Conservation (phyloP, 2,113 vertebrate genomes). For the Scomber japonicus region DNA sequence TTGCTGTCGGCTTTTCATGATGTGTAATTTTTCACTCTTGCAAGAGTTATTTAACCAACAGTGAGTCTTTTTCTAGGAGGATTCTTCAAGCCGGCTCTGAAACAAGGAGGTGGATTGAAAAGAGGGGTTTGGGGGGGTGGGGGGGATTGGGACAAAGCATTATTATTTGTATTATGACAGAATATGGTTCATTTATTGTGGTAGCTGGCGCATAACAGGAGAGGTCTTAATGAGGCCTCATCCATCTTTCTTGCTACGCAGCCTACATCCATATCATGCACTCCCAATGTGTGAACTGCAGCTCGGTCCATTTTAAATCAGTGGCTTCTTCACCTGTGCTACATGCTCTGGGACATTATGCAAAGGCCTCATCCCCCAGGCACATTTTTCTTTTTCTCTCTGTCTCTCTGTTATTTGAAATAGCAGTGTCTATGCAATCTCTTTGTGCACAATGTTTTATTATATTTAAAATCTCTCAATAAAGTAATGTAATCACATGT, state of each 20-base stretch:
- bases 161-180: conserved; percentile 66
- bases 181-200: conserved; percentile 65
- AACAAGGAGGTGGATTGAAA: not conserved
- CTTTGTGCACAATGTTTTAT: too few relatives aligned
- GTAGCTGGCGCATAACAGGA: conserved; percentile 39
- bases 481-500: conserved; percentile 55
- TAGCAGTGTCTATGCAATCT: too few relatives aligned
- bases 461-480: too few relatives aligned
- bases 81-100: conserved; percentile 20
- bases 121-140: not conserved
- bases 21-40: not conserved
- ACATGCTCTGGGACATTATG: conserved; percentile 78
- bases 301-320: conserved; percentile 74
- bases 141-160: conserved; percentile 50
- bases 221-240: conserved; percentile 60
- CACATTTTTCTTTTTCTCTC: too few relatives aligned
- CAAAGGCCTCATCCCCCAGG: conserved; percentile 56
- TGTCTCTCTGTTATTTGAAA: too few relatives aligned
- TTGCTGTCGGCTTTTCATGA: conserved; percentile 1
- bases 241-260: conserved; percentile 61
- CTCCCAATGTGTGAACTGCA: conserved; percentile 59
- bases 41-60: not conserved
- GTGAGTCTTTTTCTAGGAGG: not conserved
- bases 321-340: conserved; percentile 70
- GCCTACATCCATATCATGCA: conserved; percentile 43